Base-by-base conservation (phyloP, 2,113 vertebrate genomes). In the Mionectes macconnelli region DNA sequence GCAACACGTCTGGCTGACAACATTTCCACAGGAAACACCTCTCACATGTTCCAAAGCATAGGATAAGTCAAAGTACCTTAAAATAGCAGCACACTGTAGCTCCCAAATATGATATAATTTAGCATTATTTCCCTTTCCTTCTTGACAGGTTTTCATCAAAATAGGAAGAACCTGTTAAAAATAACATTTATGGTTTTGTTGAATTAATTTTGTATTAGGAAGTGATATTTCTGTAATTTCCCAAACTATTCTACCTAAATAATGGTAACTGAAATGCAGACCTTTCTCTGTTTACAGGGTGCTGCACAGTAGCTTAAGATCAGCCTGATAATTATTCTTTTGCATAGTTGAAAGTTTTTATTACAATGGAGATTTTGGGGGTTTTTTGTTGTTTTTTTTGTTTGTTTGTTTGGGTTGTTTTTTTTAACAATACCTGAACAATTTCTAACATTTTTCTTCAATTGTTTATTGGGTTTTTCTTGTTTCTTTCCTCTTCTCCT, bases 31-130 rank as follows among this genome's bases (percentile, higher is more conserved):
- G 3, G 24, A 68, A 73, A 45, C 0, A 10, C 1, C 4, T 33
- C 6, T 68, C 40, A 22, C 3, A 23, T 1, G 0, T 57, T 42
- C 15, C 23, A n/a, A 37, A 16, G 3, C 4, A 10, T 2, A 89
- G 33, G 83, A 52, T 2, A 73, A 74, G 8, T 16, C 2, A 67
- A 72, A 63, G 1, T 55, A 45, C 7, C 3, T 22, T n/a, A 19
- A 10, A 22, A 16, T 0, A 50, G 3, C 16, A 72, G 7, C 6
- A 37, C 8, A 33, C 0, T 6, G 4, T 39, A 53, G 23, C 3
- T 64, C 33, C 12, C 27, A 67, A 14, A 72, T 30, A 63, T 9
- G 4, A 23, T 5, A 4, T 27, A 35, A 2, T 44, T 4, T 49
- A 12, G 11, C 3, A 27, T 35, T 47, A 64, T 56, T 86, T 84